Base-by-base conservation (phyloP, 2,888 invertebrate genomes). In the Polyommatus iphigenia region DNA sequence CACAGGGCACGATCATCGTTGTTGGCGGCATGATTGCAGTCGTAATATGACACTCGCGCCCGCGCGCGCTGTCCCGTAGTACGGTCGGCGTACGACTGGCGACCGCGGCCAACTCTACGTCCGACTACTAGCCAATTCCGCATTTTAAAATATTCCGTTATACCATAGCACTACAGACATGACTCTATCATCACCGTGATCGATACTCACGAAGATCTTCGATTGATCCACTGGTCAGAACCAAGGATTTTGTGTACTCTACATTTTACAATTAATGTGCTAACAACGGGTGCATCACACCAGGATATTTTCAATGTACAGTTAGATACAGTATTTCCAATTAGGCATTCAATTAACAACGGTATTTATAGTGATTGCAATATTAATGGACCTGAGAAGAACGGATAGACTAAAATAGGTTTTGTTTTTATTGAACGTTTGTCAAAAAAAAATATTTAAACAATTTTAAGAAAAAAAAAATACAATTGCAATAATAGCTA, bases 1-100 rank as follows among this genome's bases (percentile, higher is more conserved):
- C 89, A 93, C 93, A 94, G 87, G 91, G 93, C 88, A 94, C 93
- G 87, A 94, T 90, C 91, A 93, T 93, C 84, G 94, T 91, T 82
- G 93, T 93, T 83, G 94, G 94, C 88, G 94, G 94, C 94, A 94
- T 94, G 89, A 85, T 88, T 90, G 88, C 88, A 87, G 86, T 85
- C 86, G 87, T 86, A n/a, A n/a, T n/a, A 85, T 85, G 85, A 81
- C 84, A 83, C 81, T 82, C 86, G 85, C 86, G 85, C 85, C 83
- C 84, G 83, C 83, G 88, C 91, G 89, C 92, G 90, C 90, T 89
- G 87, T 89, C 90, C 90, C 86, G 90, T 85, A 88, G 90, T 87
- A 87, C 93, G 92, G 89, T 90, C 90, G 90, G 87, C 91, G 88
- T 89, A 89, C 89, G 90, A 94, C 93, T 91, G 90, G 85, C 90